These are phyloP conservation scores for Catocala nupta DNA, from an alignment of 2,888 invertebrate species.

Conservation along the genomic window DNA sequence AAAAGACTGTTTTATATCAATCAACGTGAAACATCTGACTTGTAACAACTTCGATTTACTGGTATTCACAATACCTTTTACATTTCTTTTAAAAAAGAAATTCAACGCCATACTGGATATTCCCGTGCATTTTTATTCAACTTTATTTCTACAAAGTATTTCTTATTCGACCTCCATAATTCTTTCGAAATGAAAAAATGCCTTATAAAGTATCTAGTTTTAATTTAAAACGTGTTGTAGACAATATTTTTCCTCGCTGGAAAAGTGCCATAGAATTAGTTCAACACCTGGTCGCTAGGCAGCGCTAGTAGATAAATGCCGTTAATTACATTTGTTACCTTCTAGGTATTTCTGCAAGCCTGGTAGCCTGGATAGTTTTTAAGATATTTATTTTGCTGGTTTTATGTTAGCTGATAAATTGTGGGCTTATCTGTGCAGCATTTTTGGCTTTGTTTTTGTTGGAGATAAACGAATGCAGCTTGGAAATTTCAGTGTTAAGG, in stretches of 20 bases:
- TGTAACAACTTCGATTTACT: no score
- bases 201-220: conserved; percentile 55
- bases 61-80: no score
- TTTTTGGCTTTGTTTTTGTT: neutral
- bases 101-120: neutral
- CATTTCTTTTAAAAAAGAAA: no score
- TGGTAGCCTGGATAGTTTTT: conserved; percentile 16
- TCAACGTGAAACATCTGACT: no score
- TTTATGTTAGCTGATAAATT: neutral
- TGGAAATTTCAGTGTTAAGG: no score
- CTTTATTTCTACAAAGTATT: conserved; percentile 7
- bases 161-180: conserved; percentile 23
- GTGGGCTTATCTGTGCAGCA: conserved; percentile 4
- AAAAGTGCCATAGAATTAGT: conserved; percentile 55
- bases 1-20: no score
- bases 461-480: no score
- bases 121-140: neutral
- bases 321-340: conserved; percentile 65
- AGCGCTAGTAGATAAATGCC: conserved; percentile 63
- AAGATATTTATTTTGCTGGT: conserved; percentile 8
- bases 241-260: conserved; percentile 55
- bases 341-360: conserved; percentile 24
- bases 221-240: conserved; percentile 54
- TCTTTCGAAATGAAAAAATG: conserved; percentile 48
- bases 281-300: conserved; percentile 66